Evolutionary conservation across 2,888 invertebrate species (phyloP), one percentile per base, ranked within the genome.

Genomic region (Euplexia lucipara): DNA sequence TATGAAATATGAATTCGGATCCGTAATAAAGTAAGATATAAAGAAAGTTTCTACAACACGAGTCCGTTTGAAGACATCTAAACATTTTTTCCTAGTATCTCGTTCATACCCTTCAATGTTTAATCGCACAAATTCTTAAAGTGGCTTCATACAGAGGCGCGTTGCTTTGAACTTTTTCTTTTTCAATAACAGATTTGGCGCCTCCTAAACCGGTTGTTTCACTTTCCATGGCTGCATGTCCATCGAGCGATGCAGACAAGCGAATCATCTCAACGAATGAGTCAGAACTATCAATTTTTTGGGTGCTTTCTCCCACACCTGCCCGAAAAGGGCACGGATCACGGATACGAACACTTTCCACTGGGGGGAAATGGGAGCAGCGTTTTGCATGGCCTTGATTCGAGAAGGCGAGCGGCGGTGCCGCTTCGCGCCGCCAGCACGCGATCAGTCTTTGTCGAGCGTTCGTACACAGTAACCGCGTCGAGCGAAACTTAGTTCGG

Each of bases 221-320:
- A 94, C 94, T 94, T 94, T 94, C 93, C 88, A 86, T 86, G 74
- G 67, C 81, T 78, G 81, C 72, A 67, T 73, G 70, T 77, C 81
- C 75, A 78, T 79, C 81, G 80, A 82, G 73, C 82, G 78, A 76
- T 82, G 86, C 82, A 83, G 86, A 83, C 83, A 77, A 85, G 72
- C 87, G 87, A 88, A 90, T 90, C 90, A 91, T 91, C 90, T 86
- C 83, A 81, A 60, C 86, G 89, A 89, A 89, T 94, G 94, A 94
- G 86, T 94, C 94, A 91, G 88, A 92, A 86, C 85, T 85, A 87
- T 91, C 85, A 86, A 86, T 91, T 92, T 91, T 93, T 94, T 91
- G 85, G 92, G 91, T 94, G 94, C 94, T 94, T 94, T 94, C 94
- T 93, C 94, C 92, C 92, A 92, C 93, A 93, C 94, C 93, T 94